Conservation (phyloP, 2,113 vertebrate genomes). For the Raja brachyura region DNA sequence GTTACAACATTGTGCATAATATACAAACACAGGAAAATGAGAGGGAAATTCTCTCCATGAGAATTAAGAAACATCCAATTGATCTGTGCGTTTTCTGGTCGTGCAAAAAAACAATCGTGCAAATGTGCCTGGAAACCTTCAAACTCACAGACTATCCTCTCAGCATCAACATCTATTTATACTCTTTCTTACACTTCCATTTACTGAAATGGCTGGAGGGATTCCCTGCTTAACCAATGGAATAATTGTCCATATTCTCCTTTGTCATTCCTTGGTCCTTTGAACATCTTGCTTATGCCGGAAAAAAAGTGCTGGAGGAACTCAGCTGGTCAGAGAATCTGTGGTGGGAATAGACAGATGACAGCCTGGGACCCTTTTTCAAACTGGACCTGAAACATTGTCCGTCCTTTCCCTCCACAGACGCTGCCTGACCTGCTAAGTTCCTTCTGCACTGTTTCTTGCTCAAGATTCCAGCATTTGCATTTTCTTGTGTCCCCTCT, state of each 20-base stretch:
- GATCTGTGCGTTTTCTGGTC: background rate
- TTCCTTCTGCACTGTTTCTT: too few species aligned
- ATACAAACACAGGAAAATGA: background rate
- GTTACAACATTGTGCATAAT: background rate
- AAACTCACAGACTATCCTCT: background rate
- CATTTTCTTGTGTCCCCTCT: too few species aligned
- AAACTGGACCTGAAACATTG: too few species aligned
- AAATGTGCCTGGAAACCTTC: background rate
- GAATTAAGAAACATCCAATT: background rate
- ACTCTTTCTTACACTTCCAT: background rate
- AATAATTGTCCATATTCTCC: background rate
- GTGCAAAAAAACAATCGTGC: background rate
- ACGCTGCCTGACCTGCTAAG: too few species aligned
- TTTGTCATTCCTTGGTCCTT: background rate
- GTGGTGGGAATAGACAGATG: too few species aligned
- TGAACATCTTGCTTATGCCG: background rate
- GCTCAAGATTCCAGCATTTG: too few species aligned
- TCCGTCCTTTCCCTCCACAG: too few species aligned
- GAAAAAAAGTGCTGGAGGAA: too few species aligned
- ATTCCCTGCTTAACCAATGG: background rate
- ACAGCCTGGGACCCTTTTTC: too few species aligned
- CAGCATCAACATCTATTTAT: background rate
- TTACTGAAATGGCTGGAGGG: background rate
- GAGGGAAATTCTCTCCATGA: background rate
- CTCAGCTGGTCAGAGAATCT: too few species aligned